These are phyloP conservation scores for Smithornis capensis DNA, from an alignment of 2,113 vertebrate species.

Conservation along the genomic window DNA sequence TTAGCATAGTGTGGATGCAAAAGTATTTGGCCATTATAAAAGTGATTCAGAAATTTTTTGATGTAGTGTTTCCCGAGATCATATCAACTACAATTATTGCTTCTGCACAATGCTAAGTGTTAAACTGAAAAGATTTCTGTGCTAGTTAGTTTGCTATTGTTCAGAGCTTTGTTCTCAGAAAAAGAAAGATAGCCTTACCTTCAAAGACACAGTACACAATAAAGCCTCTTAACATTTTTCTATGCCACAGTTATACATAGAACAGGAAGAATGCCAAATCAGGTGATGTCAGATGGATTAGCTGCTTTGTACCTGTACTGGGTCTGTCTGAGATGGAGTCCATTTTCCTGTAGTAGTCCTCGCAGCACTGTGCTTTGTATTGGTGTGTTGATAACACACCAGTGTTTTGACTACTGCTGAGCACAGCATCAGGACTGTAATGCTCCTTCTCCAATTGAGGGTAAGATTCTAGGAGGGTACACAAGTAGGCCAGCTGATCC, in stretches of 20 bases:
- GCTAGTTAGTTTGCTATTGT: neutral
- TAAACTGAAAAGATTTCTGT: neutral
- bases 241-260: neutral
- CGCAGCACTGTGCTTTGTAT: no score
- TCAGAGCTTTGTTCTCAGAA: neutral
- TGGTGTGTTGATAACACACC: no score
- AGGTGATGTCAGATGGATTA: constrained; percentile 59
- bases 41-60: neutral
- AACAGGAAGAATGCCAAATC: constrained; percentile 31
- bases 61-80: neutral
- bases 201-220: constrained; percentile 12
- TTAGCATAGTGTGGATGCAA: neutral
- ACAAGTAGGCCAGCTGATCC: no score
- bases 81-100: neutral
- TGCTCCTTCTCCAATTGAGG: no score
- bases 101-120: neutral
- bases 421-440: no score
- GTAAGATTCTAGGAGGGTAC: no score
- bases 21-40: neutral
- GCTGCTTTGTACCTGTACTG: no score
- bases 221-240: neutral
- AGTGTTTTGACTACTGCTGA: no score
- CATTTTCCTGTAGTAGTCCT: no score
- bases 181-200: constrained; percentile 6
- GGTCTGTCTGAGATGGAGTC: no score